Base-by-base conservation (phyloP, 2,797 vertebrate genomes). In the Poeciliopsis paucimaculata region DNA sequence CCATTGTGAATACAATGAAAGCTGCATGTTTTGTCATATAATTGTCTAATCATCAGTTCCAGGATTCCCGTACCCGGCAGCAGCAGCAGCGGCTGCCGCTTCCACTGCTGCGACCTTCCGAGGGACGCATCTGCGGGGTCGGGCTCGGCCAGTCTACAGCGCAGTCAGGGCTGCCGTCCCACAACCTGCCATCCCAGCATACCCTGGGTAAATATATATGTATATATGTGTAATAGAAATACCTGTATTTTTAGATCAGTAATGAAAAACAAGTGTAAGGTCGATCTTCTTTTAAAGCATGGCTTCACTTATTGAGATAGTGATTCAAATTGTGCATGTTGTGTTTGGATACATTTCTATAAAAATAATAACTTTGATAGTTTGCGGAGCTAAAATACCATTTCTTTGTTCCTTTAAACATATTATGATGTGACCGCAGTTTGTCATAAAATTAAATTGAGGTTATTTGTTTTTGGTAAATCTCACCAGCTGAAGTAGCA, bases 131-230 rank as follows among this genome's bases (percentile, higher is more conserved):
- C 97, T 99, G 90, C 96, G 98, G 88, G 98, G 98, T 88, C 96
- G 98, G 62, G 98, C 98, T 74, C 96, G 98, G 89, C 97, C 98
- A 3, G 97, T 99, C 73, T 99, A 99, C 72, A 97, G 98, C 62
- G 96, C 98, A 26, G 97, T 99, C 74, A 96, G 98, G 84, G 98
- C 98, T 1, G 95, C 96, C 28, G 97, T 99, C 84, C 98, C 98
- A 78, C 98, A 98, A 81, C 94, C 97, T 4, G 96, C 98, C 94
- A 98, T 99, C 94, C 97, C 96, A 64, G 95, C 98, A 76, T 99
- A 99, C 87, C 98, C 98, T 64, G 98, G 98, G 98, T 99, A 98
- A 97, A 96, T 70, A 81, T 78, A 49, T 39, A 36, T 64, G 10
- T 64, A 20, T 46, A 23, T 10, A 20, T 4, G 36, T 47, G 6